These are phyloP conservation scores for Sclerurus mexicanus DNA, from an alignment of 2,113 vertebrate genomes.

Conservation along the genomic window DNA sequence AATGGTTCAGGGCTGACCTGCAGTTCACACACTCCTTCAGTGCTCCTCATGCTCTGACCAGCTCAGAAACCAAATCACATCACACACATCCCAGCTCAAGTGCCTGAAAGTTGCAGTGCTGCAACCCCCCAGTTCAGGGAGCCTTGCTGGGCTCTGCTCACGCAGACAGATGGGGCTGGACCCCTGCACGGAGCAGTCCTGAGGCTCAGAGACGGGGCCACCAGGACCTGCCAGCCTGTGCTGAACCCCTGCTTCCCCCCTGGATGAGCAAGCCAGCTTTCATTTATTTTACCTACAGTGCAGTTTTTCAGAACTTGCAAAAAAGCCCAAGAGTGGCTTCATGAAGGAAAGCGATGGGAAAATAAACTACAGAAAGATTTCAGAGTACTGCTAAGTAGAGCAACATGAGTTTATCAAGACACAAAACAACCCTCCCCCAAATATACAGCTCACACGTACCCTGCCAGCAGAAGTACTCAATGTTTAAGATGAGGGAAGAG, in stretches of 20 bases:
- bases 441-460: not conserved
- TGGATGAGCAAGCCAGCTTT: not conserved
- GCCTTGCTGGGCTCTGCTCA: not conserved
- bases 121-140: not conserved
- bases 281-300: not conserved
- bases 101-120: not conserved
- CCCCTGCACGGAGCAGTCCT: not conserved
- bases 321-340: not conserved
- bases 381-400: not conserved
- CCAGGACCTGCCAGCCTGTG: not conserved
- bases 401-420: not conserved
- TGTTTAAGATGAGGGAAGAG: not conserved
- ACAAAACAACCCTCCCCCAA: not conserved
- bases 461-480: not conserved
- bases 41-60: not conserved
- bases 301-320: not conserved
- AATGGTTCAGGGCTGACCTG: not conserved
- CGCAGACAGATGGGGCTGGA: fast-evolving
- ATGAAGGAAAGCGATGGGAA: not conserved
- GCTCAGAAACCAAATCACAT: not conserved
- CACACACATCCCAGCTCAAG: not conserved
- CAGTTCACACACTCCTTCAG: not conserved
- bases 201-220: not conserved
- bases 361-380: not conserved
- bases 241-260: not conserved